Percentiles rank a stretch among this genome's conserved stretches.
Conservation (phyloP, 23 tunicate species). For the Trididemnum miniatum region DNA sequence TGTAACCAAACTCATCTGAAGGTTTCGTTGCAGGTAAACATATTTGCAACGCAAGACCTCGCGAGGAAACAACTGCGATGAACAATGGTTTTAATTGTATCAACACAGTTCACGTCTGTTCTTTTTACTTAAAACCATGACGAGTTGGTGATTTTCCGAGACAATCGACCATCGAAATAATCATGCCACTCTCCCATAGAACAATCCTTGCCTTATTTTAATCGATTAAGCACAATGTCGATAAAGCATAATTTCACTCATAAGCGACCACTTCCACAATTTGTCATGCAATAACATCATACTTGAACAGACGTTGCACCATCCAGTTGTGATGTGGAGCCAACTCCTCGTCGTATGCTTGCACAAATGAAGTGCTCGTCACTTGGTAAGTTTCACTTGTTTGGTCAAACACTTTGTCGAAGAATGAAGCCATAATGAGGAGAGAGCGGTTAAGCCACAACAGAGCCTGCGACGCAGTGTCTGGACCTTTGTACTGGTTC, state of each 20-base stretch:
- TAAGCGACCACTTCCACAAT: not conserved
- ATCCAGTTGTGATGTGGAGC: conserved; percentile 71
- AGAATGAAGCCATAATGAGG: conserved; percentile 37
- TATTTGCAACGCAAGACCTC: no score
- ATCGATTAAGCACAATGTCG: no score
- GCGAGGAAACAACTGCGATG: no score
- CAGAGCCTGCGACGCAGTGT: conserved; percentile 64
- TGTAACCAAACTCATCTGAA: no score
- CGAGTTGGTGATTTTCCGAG: no score
- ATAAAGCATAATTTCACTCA: not conserved
- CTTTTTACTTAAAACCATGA: not conserved
- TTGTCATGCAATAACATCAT: not conserved
- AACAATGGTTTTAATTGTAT: no score
- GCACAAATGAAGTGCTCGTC: conserved; percentile 22
- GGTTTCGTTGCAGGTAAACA: no score
- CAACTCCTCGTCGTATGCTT: conserved; percentile 38
- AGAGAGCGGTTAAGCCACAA: conserved; percentile 62
- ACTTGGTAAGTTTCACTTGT: conserved; percentile 15
- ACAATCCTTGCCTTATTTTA: no score
- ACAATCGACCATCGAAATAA: no score
- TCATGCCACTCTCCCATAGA: no score
- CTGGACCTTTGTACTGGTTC: conserved; percentile 42
- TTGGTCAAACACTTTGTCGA: not conserved
- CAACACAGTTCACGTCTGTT: not conserved
- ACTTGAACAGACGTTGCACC: conserved; percentile 72